Percentiles rank a stretch among this genome's conserved stretches.
Conservation (phyloP, 92 coral and sea anemone genomes). For the Palythoa heliodiscus region DNA sequence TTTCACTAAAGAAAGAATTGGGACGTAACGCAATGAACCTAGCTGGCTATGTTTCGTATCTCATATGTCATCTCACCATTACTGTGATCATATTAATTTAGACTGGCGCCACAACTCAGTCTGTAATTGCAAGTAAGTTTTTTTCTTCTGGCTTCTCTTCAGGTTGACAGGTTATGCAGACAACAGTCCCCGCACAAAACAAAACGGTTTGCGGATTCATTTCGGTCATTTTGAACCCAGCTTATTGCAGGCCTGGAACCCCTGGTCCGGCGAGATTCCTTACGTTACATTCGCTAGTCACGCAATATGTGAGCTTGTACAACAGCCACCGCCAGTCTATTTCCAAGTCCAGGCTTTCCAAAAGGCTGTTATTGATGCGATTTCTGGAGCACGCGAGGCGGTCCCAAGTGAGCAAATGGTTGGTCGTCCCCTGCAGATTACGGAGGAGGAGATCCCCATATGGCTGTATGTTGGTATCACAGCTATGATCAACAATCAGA, state of each 20-base stretch:
- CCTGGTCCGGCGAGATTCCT: constrained; percentile 87
- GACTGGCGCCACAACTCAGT: too few species aligned
- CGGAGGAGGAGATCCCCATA: constrained; percentile 84
- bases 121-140: not conserved
- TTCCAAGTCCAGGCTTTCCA: constrained; percentile 61
- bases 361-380: constrained; percentile 80
- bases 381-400: constrained; percentile 71
- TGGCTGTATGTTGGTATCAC: constrained; percentile 77
- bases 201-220: constrained; percentile 78
- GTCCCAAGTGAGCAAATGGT: constrained; percentile 45
- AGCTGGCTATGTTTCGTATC: too few species aligned
- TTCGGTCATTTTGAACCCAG: constrained; percentile 66
- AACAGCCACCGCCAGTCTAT: constrained; percentile 65
- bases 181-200: constrained; percentile 71
- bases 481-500: constrained; percentile 89
- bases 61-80: too few species aligned
- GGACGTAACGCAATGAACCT: too few species aligned
- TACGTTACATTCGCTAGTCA: constrained; percentile 71
- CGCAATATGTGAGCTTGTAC: constrained; percentile 48
- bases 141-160: constrained; percentile 36
- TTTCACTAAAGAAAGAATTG: not conserved
- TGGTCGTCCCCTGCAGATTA: constrained; percentile 73
- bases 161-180: constrained; percentile 88
- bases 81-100: too few species aligned
- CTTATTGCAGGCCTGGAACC: constrained; percentile 93